Conservation (phyloP, 2,113 vertebrate species). For the Dromiciops gliroides region DNA sequence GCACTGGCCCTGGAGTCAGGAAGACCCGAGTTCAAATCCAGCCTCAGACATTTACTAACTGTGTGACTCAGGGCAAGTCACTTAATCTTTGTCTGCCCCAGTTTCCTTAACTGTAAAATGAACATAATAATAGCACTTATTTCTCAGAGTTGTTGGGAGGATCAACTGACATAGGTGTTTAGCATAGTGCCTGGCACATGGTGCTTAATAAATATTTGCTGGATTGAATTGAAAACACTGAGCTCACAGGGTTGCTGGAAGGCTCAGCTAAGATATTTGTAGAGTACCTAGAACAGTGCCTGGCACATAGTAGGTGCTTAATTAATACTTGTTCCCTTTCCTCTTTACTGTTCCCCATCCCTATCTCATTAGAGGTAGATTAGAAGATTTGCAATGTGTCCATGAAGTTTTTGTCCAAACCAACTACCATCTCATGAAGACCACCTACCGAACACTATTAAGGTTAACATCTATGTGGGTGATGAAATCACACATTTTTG, state of each 20-base stretch:
- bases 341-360: background rate
- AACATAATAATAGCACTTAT: background rate
- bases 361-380: too few species aligned
- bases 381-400: background rate
- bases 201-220: background rate
- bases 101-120: background rate
- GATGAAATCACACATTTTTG: background rate
- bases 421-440: background rate
- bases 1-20: background rate
- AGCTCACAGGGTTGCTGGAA: background rate
- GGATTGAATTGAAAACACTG: background rate
- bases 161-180: background rate
- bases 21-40: background rate
- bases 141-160: background rate
- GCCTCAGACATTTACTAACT: background rate
- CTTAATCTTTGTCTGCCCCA: background rate
- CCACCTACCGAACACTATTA: background rate
- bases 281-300: background rate
- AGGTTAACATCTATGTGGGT: background rate
- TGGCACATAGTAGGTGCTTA: background rate
- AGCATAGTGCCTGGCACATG: background rate
- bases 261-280: background rate
- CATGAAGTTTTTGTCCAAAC: background rate
- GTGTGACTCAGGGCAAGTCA: background rate
- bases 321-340: background rate